A percentile compares a stretch with the other conserved stretches of the same genome.
Conservation (phyloP, 2,797 vertebrate species). For the Gorsachius magnificus region DNA sequence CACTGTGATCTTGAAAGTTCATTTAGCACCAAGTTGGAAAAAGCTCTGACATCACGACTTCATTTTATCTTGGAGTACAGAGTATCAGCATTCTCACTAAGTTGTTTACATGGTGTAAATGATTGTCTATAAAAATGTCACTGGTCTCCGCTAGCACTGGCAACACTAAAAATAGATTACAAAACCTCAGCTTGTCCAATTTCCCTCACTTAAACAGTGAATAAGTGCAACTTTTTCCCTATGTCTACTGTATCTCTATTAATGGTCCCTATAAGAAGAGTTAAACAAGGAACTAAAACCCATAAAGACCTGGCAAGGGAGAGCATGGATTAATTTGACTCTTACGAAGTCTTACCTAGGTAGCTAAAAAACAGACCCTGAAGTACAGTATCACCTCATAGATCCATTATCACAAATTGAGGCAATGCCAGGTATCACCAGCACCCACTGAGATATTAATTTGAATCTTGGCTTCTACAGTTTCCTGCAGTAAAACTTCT, state of each 20-base stretch:
- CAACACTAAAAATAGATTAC: not conserved
- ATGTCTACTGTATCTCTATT: fast-evolving
- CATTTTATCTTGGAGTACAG: not conserved
- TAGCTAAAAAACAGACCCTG: not conserved
- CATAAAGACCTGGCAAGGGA: not conserved
- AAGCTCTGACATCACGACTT: not conserved
- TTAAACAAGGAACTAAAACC: not conserved
- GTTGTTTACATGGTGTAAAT: too few relatives aligned
- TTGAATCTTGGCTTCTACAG: not conserved
- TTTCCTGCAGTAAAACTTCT: not conserved
- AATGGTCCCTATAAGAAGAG: not conserved
- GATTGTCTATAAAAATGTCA: not conserved
- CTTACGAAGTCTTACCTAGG: not conserved
- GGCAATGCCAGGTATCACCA: not conserved
- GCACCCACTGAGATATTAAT: not conserved
- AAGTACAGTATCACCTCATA: not conserved
- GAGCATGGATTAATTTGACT: not conserved
- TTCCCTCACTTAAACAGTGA: not conserved
- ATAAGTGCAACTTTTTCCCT: not conserved
- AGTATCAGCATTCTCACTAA: not conserved
- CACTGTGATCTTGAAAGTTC: not conserved
- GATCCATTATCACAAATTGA: not conserved
- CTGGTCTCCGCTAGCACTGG: not conserved
- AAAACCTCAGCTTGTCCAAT: not conserved
- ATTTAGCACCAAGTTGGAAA: not conserved